Evolutionary conservation across 2,113 vertebrate genomes (phyloP).

Genomic region (Phylloscopus whistleri): DNA sequence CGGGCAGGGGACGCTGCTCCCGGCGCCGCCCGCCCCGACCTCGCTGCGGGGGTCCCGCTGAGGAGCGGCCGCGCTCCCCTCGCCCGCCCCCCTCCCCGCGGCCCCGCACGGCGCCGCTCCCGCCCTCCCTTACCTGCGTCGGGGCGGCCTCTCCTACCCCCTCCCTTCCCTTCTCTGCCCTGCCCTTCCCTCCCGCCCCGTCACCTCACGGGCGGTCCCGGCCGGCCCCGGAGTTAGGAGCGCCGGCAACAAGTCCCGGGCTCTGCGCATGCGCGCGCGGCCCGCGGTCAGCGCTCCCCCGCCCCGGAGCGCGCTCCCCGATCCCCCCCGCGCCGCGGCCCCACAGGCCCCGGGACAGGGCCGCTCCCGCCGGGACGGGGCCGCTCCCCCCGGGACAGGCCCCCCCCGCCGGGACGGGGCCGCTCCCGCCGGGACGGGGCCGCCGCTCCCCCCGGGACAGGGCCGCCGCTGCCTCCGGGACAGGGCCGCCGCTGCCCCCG

Average conservation of each 20-base stretch:
- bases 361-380: accelerated
- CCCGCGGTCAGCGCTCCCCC: accelerated
- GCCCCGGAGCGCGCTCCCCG: neutral
- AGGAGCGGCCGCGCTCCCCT: neutral
- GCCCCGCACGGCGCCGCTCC: neutral
- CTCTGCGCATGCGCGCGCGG: neutral
- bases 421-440: accelerated
- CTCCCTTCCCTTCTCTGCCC: neutral
- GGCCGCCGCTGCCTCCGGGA: no score
- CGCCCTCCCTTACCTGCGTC: neutral
- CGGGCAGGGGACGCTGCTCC: neutral
- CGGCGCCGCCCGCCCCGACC: neutral
- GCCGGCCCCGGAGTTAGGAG: neutral
- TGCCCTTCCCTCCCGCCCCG: neutral
- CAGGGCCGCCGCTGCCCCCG: no score
- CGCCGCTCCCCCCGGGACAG: accelerated
- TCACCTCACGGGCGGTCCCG: neutral
- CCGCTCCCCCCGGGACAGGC: no score
- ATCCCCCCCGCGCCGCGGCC: accelerated
- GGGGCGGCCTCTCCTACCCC: neutral
- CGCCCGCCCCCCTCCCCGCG: neutral
- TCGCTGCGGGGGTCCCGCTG: neutral
- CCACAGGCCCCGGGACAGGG: no score
- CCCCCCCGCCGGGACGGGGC: no score
- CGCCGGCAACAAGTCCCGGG: neutral